Percentiles rank a stretch among this genome's conserved stretches.
Conservation (phyloP, 2,888 invertebrate genomes). For the Synergus gifuensis region DNA sequence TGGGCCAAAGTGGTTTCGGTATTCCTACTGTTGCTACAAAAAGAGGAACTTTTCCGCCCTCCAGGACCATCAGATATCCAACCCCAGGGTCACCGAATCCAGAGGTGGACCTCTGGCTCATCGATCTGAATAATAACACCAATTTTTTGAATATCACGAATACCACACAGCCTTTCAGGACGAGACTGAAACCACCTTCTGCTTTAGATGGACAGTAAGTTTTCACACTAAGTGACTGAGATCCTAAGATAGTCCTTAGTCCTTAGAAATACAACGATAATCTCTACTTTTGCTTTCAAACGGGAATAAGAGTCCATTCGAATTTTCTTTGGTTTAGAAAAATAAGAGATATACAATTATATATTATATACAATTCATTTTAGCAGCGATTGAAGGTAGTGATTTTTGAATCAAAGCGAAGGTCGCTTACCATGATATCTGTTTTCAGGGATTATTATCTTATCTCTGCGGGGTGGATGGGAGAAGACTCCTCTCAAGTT, state of each 20-base stretch:
- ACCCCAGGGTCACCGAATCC: slow-evolving; percentile 94
- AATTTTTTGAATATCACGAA: slow-evolving; percentile 67
- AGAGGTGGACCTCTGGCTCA: slow-evolving; percentile 89
- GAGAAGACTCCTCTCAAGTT: slow-evolving; percentile 87
- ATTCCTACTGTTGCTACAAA: slow-evolving; percentile 66
- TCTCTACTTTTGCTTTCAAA: not conserved
- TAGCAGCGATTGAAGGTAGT: not conserved
- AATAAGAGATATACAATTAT: too few relatives aligned
- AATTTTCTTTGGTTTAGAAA: not conserved
- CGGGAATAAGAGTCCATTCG: not conserved
- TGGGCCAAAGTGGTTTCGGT: slow-evolving; percentile 78
- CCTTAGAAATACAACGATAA: not conserved
- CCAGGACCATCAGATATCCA: slow-evolving; percentile 89
- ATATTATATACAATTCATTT: not conserved
- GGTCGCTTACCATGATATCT: not conserved
- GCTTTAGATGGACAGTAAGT: slow-evolving; percentile 90
- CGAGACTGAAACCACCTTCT: slow-evolving; percentile 83
- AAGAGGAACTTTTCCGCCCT: slow-evolving; percentile 87
- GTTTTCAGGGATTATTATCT: slow-evolving; percentile 91
- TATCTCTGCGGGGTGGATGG: slow-evolving; percentile 94
- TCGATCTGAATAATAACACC: slow-evolving; percentile 85
- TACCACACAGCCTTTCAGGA: slow-evolving; percentile 79
- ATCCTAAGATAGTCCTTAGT: not conserved
- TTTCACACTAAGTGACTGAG: not conserved
- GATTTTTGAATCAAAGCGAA: not conserved